Conservation (phyloP, 2,797 vertebrate species). For the Lacerta bilineata region DNA sequence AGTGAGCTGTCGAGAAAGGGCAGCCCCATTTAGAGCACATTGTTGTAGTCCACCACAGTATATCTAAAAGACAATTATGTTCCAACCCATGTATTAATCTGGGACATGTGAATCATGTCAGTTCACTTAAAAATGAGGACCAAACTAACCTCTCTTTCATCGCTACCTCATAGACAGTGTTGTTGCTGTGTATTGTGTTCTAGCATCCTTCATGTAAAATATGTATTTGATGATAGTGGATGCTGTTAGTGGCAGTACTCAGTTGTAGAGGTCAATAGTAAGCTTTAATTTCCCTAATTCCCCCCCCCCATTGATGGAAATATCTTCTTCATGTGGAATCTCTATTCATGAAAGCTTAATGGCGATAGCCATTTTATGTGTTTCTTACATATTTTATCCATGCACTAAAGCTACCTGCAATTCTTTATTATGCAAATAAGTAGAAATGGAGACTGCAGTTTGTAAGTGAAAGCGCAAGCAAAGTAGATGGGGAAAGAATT, state of each 20-base stretch:
- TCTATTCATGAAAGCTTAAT: background rate
- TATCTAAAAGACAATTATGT: no score
- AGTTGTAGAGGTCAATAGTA: background rate
- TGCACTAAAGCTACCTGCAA: background rate
- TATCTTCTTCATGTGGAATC: background rate
- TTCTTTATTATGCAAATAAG: background rate
- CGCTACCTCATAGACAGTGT: no score
- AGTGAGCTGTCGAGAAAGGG: no score
- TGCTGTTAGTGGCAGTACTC: background rate
- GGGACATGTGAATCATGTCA: no score
- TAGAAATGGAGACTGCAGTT: background rate
- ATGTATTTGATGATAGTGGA: background rate
- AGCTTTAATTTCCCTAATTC: background rate
- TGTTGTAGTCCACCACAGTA: no score
- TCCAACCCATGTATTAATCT: no score
- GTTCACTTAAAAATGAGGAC: no score
- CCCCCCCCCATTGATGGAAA: background rate
- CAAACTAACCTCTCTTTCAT: no score
- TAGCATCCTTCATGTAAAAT: background rate
- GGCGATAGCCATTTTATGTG: background rate
- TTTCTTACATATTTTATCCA: background rate
- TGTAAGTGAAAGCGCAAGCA: background rate
- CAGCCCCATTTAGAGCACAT: no score
- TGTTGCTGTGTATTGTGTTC: background rate
- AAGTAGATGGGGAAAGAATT: background rate